phyloP scores from a whole-genome alignment of 2,797 vertebrate species.

The Chanos chanos region DNA sequence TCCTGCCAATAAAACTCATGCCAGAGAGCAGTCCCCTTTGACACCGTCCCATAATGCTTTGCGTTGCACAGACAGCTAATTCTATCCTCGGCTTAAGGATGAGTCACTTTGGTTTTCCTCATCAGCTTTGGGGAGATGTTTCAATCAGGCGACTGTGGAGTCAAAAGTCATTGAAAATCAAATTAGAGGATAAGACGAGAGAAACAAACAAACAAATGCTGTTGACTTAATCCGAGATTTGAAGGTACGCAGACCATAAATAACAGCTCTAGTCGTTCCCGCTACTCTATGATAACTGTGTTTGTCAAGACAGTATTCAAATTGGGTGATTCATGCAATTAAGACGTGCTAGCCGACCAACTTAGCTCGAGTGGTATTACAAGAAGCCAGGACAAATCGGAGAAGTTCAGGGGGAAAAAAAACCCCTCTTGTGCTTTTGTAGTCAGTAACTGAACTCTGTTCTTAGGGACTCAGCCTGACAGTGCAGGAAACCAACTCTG shows the following conservation, averaged over 20 bases:
- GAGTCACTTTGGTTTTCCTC: conserved; percentile 17
- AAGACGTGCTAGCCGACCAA: no score
- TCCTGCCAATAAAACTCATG: conserved; percentile 28
- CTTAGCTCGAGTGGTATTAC: no score
- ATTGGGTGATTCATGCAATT: neutral
- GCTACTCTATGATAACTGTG: neutral
- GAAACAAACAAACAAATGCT: conserved; percentile 14
- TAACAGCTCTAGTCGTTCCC: neutral
- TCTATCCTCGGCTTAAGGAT: conserved; percentile 13
- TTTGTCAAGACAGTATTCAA: neutral
- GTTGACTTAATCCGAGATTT: conserved; percentile 12
- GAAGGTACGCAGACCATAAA: neutral
- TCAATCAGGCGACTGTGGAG: conserved; percentile 7
- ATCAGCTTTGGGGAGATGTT: conserved; percentile 13
- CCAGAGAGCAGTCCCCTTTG: conserved; percentile 18
- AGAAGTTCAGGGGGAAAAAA: no score
- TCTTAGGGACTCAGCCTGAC: conserved; percentile 2
- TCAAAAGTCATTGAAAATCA: conserved; percentile 16
- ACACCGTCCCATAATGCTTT: conserved; percentile 16
- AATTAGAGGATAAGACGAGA: conserved; percentile 4
- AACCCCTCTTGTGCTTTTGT: no score
- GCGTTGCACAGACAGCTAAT: conserved; percentile 5
- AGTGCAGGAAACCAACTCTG: conserved; percentile 20
- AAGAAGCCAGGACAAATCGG: no score
- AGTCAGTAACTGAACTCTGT: conserved; percentile 25